Evolutionary conservation across 2,797 vertebrate species (phyloP), one percentile per base, ranked within the genome.

Genomic region (Cyclura pinguis): DNA sequence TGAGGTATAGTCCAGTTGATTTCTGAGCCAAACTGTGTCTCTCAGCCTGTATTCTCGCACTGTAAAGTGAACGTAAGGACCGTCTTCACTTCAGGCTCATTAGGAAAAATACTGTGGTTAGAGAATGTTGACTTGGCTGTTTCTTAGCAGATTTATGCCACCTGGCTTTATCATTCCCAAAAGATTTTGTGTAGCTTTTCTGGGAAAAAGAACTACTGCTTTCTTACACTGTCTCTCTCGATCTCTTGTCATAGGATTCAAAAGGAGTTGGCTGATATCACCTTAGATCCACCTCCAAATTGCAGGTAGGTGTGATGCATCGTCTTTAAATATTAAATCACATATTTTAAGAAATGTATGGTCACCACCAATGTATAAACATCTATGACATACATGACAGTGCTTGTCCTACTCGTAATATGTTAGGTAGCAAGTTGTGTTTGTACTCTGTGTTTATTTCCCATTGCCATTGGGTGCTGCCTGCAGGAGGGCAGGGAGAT

Each of bases 201-300:
- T 10, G 8, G 38, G 35, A 27, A 50, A 47, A 84, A 69, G 32
- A 14, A 57, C 62, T 50, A 50, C 77, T 27, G 78, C 74, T 1
- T 12, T 1, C 80, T 35, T 87, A 84, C 74, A 95, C 88, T 85
- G 96, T 94, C 64, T 85, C 90, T 90, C 81, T 93, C 4, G 0
- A 90, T 88, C 77, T 95, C 81, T 94, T 90, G 92, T 88, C 95
- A 84, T 96, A 99, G 98, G 98, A 99, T 99, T 98, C 98, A 99
- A 97, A 99, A 99, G 97, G 98, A 99, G 93, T 96, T 99, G 98
- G 98, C 98, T 55, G 98, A 99, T 92, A 99, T 99, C 94, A 99
- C 98, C 86, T 96, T 99, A 98, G 98, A 99, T 97, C 98, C 98
- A 93, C 98, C 98, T 52, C 98, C 98, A 38, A 99, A 99, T 97